These are phyloP conservation scores for Torymus texanus DNA, from an alignment of 2,888 invertebrate species.

Conservation along the genomic window DNA sequence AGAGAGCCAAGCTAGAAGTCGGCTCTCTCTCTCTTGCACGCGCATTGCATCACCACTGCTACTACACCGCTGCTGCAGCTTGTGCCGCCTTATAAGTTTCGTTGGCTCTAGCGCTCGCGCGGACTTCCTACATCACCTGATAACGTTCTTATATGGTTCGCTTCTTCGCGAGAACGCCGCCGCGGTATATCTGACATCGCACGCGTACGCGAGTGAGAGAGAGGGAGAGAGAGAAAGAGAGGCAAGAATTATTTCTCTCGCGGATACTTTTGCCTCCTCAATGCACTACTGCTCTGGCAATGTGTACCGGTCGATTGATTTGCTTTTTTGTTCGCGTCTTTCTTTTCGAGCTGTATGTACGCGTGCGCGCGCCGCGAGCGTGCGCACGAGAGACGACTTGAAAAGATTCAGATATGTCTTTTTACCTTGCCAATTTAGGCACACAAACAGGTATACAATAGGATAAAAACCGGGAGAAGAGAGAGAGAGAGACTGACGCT, in stretches of 20 bases:
- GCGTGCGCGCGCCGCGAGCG: no score
- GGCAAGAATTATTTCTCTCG: slow-evolving; percentile 30
- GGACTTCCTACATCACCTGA: slow-evolving; percentile 69
- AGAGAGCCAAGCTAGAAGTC: slow-evolving; percentile 33
- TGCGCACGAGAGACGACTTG: neutral
- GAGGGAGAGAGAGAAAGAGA: no score
- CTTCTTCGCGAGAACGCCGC: slow-evolving; percentile 43
- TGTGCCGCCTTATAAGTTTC: slow-evolving; percentile 65
- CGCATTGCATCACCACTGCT: slow-evolving; percentile 25
- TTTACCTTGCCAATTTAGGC: slow-evolving; percentile 26
- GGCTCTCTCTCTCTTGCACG: neutral
- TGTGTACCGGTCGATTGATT: slow-evolving; percentile 8
- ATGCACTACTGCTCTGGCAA: neutral
- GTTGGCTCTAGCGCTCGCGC: slow-evolving; percentile 59
- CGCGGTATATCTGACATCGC: neutral
- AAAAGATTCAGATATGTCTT: slow-evolving; percentile 30
- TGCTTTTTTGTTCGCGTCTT: neutral
- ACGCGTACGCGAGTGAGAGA: neutral
- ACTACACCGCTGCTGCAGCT: neutral
- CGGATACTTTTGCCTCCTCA: slow-evolving; percentile 6
- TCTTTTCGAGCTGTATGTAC: no score
- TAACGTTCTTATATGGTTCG: slow-evolving; percentile 68
- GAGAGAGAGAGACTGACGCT: no score
- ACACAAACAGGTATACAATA: slow-evolving; percentile 21
- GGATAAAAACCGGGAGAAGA: neutral